phyloP scores from a whole-genome alignment of 2,113 vertebrate genomes.

The Nipponia nippon region DNA sequence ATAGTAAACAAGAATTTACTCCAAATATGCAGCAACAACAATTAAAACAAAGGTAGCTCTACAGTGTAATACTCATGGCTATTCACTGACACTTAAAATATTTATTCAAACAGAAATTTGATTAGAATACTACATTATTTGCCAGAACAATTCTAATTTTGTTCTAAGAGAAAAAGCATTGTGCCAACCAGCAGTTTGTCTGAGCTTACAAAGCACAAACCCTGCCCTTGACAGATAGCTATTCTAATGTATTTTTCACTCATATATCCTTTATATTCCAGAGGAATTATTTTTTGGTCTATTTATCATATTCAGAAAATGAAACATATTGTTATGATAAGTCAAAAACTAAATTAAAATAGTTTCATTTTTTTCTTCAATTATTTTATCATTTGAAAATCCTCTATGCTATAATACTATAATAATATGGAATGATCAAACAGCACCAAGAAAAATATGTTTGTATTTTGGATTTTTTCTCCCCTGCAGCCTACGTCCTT shows the following conservation, averaged over 20 bases:
- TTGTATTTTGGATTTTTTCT: not conserved
- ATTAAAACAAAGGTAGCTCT: not conserved
- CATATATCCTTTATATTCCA: not conserved
- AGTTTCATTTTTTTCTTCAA: not conserved
- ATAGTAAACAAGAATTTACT: not conserved
- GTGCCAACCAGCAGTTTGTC: not conserved
- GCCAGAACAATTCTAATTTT: not conserved
- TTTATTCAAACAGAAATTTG: not conserved
- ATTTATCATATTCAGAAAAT: not conserved
- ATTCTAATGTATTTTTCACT: not conserved
- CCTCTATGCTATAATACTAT: not conserved
- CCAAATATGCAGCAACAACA: not conserved
- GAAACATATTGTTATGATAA: not conserved
- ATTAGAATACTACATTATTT: not conserved
- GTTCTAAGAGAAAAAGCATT: not conserved
- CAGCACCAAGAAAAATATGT: not conserved
- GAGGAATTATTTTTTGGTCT: not conserved
- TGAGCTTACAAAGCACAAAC: not conserved
- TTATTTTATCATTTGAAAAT: not conserved
- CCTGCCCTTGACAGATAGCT: not conserved
- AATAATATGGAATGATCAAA: not conserved
- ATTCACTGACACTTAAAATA: not conserved
- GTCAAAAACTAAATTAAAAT: not conserved
- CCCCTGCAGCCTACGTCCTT: not conserved
- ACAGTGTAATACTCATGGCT: not conserved